These are phyloP conservation scores for Chionomys nivalis DNA, from an alignment of 2,113 vertebrate species.

Conservation along the genomic window DNA sequence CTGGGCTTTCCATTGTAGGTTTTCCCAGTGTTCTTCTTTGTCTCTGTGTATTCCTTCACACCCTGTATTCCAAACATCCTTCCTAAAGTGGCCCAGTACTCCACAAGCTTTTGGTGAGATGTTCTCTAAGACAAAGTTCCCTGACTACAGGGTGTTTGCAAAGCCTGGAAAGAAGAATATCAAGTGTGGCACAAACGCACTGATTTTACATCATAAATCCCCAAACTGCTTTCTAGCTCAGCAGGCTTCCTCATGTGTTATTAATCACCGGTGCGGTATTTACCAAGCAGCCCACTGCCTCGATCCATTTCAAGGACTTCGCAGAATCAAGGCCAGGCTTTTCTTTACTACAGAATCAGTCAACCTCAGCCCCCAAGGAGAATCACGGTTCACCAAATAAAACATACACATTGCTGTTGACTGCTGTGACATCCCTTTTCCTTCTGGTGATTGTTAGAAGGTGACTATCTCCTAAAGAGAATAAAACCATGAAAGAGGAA, in stretches of 20 bases:
- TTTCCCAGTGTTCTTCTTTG: too few species aligned
- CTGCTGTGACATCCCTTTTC: neutral
- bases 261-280: too few species aligned
- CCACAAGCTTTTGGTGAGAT: neutral
- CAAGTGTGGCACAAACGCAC: neutral
- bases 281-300: neutral
- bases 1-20: fast-evolving
- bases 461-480: neutral
- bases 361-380: too few species aligned
- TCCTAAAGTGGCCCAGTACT: neutral
- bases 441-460: neutral
- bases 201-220: neutral
- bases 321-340: neutral
- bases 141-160: neutral
- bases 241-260: neutral
- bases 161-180: neutral
- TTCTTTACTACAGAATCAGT: neutral
- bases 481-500: neutral
- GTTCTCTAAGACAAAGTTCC: neutral
- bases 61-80: neutral
- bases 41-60: neutral
- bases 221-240: neutral
- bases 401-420: neutral
- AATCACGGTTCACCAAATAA: neutral
- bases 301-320: neutral